Evolutionary conservation across 2,797 vertebrate genomes (phyloP).

Genomic region (Pseudochirops cupreus): DNA sequence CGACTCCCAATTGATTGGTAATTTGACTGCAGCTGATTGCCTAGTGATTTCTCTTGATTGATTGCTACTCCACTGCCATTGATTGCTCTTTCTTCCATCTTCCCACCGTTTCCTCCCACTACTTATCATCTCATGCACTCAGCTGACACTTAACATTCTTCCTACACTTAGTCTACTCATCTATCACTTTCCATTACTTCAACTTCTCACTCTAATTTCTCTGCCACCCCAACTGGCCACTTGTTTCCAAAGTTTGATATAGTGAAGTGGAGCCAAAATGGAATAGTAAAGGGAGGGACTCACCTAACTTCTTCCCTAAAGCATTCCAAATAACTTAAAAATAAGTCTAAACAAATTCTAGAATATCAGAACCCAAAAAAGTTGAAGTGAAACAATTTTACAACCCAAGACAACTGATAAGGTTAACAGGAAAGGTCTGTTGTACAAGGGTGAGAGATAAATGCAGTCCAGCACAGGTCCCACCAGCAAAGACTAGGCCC

Average conservation of each 20-base stretch:
- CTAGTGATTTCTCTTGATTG: background rate
- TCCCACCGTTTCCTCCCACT: background rate
- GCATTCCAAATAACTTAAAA: background rate
- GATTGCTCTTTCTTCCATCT: background rate
- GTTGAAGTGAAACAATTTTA: too few species aligned
- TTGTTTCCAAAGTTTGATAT: background rate
- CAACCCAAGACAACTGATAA: background rate
- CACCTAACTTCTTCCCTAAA: background rate
- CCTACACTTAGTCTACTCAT: too few species aligned
- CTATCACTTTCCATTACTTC: background rate
- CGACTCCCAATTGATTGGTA: background rate
- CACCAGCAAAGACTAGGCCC: background rate
- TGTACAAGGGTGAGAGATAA: background rate
- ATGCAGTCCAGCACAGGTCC: background rate
- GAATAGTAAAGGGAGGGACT: background rate
- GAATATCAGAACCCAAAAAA: background rate
- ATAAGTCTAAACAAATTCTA: background rate
- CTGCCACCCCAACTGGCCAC: background rate
- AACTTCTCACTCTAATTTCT: fast-evolving
- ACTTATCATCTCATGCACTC: fast-evolving
- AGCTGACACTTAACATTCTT: background rate
- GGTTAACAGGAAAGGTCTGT: background rate
- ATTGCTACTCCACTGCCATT: background rate
- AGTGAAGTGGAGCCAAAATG: background rate
- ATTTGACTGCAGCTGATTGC: background rate